Evolutionary conservation across 37 sponge, comb jelly and placozoan genomes (phyloP).

Genomic region (Corticium candelabrum): DNA sequence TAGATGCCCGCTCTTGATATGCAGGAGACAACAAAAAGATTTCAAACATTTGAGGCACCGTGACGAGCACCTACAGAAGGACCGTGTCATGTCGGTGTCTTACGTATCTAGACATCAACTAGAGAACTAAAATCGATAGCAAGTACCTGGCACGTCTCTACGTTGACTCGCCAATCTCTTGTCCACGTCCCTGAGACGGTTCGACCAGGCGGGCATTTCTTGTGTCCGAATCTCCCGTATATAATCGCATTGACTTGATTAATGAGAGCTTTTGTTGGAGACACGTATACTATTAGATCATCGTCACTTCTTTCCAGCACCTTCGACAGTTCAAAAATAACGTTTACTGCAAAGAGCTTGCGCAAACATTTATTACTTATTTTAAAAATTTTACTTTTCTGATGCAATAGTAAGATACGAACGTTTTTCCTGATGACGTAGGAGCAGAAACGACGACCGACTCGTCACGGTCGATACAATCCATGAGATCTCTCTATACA

Average conservation of each 20-base stretch:
- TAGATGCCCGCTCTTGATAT: background rate
- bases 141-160: background rate
- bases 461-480: background rate
- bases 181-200: background rate
- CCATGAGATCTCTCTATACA: background rate
- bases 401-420: background rate
- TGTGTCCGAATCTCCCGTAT: background rate
- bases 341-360: too few species aligned
- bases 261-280: background rate
- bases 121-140: too few species aligned
- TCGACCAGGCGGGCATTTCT: background rate
- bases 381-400: background rate
- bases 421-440: background rate
- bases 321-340: too few species aligned
- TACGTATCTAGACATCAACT: background rate
- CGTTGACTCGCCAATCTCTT: background rate
- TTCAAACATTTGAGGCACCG: background rate
- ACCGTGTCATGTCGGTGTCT: too few species aligned
- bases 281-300: background rate
- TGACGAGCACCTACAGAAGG: too few species aligned
- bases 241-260: background rate
- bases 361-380: too few species aligned
- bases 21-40: background rate
- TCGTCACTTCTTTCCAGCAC: too few species aligned
- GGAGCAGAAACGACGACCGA: constrained; percentile 1